Evolutionary conservation across 2,797 vertebrate species (phyloP).

Genomic region (Lepilemur septentrionalis): DNA sequence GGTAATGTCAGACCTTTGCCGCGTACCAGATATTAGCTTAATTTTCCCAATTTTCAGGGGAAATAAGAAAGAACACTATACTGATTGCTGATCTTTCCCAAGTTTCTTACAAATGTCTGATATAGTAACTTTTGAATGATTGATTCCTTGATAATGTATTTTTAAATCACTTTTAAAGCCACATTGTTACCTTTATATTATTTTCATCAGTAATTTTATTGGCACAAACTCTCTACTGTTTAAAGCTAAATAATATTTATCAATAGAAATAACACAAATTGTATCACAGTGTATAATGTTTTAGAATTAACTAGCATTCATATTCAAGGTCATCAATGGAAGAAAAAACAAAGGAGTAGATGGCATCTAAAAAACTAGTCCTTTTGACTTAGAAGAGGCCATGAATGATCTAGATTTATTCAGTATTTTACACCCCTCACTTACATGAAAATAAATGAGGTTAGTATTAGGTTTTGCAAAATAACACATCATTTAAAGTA

Average conservation of each 20-base stretch:
- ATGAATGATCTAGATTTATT: slow-evolving; percentile 21
- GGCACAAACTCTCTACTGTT: slow-evolving; percentile 15
- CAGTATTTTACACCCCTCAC: not conserved
- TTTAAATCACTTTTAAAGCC: slow-evolving; percentile 52
- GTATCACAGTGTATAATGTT: not conserved
- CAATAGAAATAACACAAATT: slow-evolving; percentile 40
- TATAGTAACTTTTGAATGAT: slow-evolving; percentile 6
- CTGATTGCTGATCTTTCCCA: not conserved
- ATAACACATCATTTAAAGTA: slow-evolving; percentile 5
- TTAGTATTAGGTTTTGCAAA: slow-evolving; percentile 41
- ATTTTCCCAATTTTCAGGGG: not conserved
- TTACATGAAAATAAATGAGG: slow-evolving; percentile 18
- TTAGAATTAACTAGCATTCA: slow-evolving; percentile 21
- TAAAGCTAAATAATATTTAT: slow-evolving; percentile 40
- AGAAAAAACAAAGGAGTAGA: slow-evolving; percentile 2
- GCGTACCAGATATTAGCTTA: not conserved
- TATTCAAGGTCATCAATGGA: not conserved
- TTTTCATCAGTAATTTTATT: slow-evolving; percentile 52
- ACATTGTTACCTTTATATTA: slow-evolving; percentile 14
- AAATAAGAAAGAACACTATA: slow-evolving; percentile 1
- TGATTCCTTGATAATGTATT: slow-evolving; percentile 4
- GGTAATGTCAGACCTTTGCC: not conserved
- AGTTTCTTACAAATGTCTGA: not conserved
- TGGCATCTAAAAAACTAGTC: slow-evolving; percentile 11
- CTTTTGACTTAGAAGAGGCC: not conserved